These are phyloP conservation scores for Platycercus adscitus DNA, from an alignment of 2,113 vertebrate genomes.

Conservation along the genomic window DNA sequence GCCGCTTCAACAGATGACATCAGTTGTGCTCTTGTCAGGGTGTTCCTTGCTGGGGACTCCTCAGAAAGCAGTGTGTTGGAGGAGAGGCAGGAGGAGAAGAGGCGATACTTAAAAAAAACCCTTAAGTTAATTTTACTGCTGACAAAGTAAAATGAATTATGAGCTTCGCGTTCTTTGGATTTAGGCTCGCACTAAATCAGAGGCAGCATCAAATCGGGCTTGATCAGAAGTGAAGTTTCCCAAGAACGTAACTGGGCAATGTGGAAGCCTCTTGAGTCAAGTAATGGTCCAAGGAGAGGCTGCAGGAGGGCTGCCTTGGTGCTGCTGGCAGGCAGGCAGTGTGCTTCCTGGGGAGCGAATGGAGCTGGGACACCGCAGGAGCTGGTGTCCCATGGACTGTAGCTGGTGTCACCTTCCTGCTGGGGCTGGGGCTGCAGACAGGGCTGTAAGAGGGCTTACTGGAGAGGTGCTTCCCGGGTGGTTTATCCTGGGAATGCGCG, in stretches of 20 bases:
- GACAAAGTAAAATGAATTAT: neutral
- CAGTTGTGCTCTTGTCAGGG: neutral
- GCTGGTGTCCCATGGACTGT: fast-evolving
- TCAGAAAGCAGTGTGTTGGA: neutral
- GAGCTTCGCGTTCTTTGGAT: neutral
- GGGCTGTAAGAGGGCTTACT: neutral
- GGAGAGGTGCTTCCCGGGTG: neutral
- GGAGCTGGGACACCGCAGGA: neutral
- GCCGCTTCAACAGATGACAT: neutral
- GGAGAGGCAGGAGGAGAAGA: neutral
- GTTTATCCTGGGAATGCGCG: neutral
- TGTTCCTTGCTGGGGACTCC: neutral
- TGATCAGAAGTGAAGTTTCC: neutral
- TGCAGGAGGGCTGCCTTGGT: neutral
- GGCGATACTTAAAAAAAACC: neutral
- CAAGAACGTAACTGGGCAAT: neutral
- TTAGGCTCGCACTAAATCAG: neutral
- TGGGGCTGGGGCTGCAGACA: neutral
- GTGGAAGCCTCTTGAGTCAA: neutral
- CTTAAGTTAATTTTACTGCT: neutral
- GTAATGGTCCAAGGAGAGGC: neutral
- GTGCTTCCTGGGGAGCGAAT: neutral
- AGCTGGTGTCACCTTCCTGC: neutral
- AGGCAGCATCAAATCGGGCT: neutral
- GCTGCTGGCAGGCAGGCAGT: neutral